phyloP scores from a whole-genome alignment of 2,888 invertebrate species.

The Norana najaformis region DNA sequence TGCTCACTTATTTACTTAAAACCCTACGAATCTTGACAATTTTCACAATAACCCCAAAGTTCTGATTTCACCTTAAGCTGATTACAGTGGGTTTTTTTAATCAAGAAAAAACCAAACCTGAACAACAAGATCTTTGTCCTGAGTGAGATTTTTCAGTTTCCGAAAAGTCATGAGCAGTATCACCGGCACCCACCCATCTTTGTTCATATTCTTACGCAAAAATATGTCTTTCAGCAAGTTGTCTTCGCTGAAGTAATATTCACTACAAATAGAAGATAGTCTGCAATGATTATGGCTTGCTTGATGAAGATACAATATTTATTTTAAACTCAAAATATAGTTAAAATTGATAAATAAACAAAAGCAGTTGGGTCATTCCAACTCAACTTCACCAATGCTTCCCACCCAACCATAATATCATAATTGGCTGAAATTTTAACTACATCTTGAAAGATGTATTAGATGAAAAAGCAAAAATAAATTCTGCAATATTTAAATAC shows the following conservation, averaged over 20 bases:
- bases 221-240: slow-evolving; percentile 94
- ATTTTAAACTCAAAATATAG: not conserved
- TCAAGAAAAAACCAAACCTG: slow-evolving; percentile 64
- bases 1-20: not conserved
- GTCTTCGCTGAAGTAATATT: slow-evolving; percentile 97
- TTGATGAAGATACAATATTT: not conserved
- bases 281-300: not conserved
- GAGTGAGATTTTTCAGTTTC: slow-evolving; percentile 84
- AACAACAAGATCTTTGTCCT: slow-evolving; percentile 80
- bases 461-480: too few species aligned
- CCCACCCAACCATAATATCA: too few species aligned
- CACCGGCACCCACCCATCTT: slow-evolving; percentile 88
- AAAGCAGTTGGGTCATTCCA: not conserved
- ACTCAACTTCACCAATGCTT: too few species aligned
- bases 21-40: not conserved
- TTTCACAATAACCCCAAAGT: too few species aligned
- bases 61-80: not conserved
- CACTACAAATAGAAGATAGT: slow-evolving; percentile 71
- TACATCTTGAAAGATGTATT: too few species aligned
- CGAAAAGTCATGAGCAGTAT: slow-evolving; percentile 93
- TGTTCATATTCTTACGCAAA: slow-evolving; percentile 92
- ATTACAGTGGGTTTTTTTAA: not conserved
- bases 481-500: too few species aligned
- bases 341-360: not conserved
- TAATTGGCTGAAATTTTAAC: too few species aligned